phyloP scores from a whole-genome alignment of 2,888 invertebrate species.

The Orthosia gracilis region DNA sequence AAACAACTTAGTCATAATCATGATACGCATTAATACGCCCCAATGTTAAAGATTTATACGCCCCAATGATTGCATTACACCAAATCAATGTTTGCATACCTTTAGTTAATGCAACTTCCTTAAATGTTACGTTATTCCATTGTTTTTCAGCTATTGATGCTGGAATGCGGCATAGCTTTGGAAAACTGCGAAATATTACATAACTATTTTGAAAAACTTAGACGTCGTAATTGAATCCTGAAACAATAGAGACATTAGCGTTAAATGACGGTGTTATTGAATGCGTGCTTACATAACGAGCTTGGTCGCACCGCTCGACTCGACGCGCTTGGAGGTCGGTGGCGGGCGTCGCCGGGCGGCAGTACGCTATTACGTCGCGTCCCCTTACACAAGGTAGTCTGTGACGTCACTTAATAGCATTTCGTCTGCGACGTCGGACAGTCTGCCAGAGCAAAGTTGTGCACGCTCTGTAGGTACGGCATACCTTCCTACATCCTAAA shows the following conservation, averaged over 20 bases:
- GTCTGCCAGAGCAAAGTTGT: slow-evolving; percentile 77
- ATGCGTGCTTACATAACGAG: slow-evolving; percentile 77
- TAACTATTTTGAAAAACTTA: slow-evolving; percentile 6
- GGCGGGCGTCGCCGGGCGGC: slow-evolving; percentile 49
- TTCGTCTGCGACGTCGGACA: slow-evolving; percentile 82
- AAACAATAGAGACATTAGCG: slow-evolving; percentile 66
- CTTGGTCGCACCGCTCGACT: slow-evolving; percentile 5
- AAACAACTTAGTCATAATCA: neutral
- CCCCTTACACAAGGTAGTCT: slow-evolving; percentile 82
- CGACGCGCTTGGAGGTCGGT: slow-evolving; percentile 8
- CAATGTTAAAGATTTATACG: too few relatives aligned
- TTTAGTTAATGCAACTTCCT: neutral
- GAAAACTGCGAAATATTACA: neutral
- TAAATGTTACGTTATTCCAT: neutral
- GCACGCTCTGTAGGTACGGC: slow-evolving; percentile 40
- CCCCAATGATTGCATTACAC: neutral
- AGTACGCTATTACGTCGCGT: slow-evolving; percentile 72
- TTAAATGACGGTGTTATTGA: slow-evolving; percentile 75
- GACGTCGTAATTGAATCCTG: slow-evolving; percentile 33
- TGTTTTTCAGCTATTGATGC: neutral
- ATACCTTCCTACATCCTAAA: slow-evolving; percentile 37
- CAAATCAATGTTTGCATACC: neutral
- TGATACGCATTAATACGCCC: too few relatives aligned
- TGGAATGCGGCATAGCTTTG: neutral
- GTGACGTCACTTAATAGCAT: slow-evolving; percentile 86